phyloP scores from a whole-genome alignment of 2,113 vertebrate genomes.

The Planiliza haematocheilus region DNA sequence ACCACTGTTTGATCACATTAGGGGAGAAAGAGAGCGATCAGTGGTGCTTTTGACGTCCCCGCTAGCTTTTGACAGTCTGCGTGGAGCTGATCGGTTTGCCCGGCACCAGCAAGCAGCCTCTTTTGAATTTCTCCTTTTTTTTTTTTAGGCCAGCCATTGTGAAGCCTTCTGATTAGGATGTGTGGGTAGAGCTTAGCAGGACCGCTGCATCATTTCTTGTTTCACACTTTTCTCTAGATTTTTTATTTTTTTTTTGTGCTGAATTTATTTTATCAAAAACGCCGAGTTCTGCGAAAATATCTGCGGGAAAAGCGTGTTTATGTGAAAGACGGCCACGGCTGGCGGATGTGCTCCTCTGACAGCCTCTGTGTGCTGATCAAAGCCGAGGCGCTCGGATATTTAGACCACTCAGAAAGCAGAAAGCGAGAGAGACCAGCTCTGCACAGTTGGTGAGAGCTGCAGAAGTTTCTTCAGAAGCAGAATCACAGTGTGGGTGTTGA shows the following conservation, averaged over 20 bases:
- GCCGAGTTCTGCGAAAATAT: slow-evolving; percentile 32
- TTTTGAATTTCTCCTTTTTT: slow-evolving; percentile 56
- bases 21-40: slow-evolving; percentile 69
- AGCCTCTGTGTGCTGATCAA: slow-evolving; percentile 21
- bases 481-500: slow-evolving; percentile 29
- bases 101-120: slow-evolving; percentile 59
- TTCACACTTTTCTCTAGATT: slow-evolving; percentile 56
- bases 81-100: slow-evolving; percentile 69
- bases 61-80: slow-evolving; percentile 74
- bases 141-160: slow-evolving; percentile 58
- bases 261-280: slow-evolving; percentile 1
- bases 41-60: slow-evolving; percentile 69
- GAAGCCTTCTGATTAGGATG: slow-evolving; percentile 61
- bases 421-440: background rate
- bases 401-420: background rate
- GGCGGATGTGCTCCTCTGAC: slow-evolving; percentile 26
- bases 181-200: slow-evolving; percentile 65
- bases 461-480: slow-evolving; percentile 30
- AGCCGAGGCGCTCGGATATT: slow-evolving; percentile 14
- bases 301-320: slow-evolving; percentile 5
- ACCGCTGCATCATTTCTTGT: slow-evolving; percentile 61
- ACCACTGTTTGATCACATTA: slow-evolving; percentile 80
- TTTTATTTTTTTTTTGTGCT: slow-evolving; percentile 5
- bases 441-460: slow-evolving; percentile 12
- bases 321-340: slow-evolving; percentile 4